Conservation (phyloP, 92 coral and sea anemone genomes). For the Umimayanthus chanpuru region DNA sequence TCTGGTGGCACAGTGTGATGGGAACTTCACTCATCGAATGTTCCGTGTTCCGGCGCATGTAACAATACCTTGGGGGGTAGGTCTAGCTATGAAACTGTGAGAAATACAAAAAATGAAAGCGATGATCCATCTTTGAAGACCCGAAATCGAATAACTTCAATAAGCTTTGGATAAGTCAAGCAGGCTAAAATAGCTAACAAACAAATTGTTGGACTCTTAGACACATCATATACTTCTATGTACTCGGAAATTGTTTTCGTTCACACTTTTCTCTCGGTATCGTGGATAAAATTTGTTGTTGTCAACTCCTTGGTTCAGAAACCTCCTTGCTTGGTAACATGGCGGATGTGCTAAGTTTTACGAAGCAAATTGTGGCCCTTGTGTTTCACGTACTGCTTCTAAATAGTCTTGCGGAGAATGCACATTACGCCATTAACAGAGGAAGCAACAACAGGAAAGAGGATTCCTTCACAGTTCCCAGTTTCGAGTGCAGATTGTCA, state of each 20-base stretch:
- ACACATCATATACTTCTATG: neutral
- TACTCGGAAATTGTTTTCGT: too few species aligned
- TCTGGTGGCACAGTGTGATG: neutral
- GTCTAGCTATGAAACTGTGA: neutral
- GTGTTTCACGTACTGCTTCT: neutral
- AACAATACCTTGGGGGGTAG: neutral
- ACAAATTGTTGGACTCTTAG: neutral
- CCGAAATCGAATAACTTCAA: neutral
- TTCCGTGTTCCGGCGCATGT: neutral
- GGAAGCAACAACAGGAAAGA: neutral
- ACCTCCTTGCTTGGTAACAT: neutral
- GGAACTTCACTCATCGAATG: neutral
- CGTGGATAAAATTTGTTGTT: neutral
- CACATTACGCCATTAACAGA: neutral
- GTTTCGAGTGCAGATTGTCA: neutral
- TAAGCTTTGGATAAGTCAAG: too few species aligned
- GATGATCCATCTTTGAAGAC: neutral
- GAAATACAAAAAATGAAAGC: neutral
- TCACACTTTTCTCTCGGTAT: neutral
- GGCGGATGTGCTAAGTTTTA: neutral
- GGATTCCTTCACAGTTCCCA: slow-evolving; percentile 14
- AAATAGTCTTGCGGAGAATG: neutral
- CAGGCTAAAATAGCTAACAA: neutral
- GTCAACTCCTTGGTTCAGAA: neutral
- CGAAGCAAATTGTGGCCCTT: neutral